Percentiles rank a stretch among this genome's conserved stretches.
Evolutionary conservation across 1,140 invertebrate genomes (phyloP).

Genomic region (Scaptomyza hsui): DNA sequence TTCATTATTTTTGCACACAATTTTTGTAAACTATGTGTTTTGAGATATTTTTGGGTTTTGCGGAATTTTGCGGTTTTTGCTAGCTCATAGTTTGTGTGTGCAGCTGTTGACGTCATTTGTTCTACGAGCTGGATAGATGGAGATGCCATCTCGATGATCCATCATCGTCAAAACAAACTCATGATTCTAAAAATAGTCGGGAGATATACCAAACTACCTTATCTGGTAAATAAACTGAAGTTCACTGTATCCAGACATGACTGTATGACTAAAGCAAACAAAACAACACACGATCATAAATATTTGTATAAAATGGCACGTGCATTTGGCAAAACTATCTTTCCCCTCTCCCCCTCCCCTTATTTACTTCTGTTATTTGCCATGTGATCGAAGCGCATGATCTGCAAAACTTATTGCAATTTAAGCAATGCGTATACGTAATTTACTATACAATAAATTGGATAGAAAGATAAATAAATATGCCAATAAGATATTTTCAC

Average conservation of each 20-base stretch:
- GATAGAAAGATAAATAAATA: too few species aligned
- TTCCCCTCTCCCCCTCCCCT: too few species aligned
- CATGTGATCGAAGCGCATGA: not conserved
- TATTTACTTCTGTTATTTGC: too few species aligned
- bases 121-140: too few species aligned
- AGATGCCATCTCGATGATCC: conserved; percentile 47
- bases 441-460: conserved; percentile 34
- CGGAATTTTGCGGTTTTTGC: conserved; percentile 9
- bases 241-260: too few species aligned
- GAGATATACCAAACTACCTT: too few species aligned
- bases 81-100: conserved; percentile 10
- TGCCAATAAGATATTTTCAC: too few species aligned
- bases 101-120: conserved; percentile 46
- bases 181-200: conserved; percentile 33
- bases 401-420: too few species aligned
- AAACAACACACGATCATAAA: conserved; percentile 57
- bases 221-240: too few species aligned
- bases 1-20: conserved; percentile 28
- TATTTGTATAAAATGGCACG: conserved; percentile 44
- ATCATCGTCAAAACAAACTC: conserved; percentile 33
- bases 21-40: not conserved
- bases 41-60: conserved; percentile 8
- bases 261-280: too few species aligned
- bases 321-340: conserved; percentile 35
- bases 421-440: too few species aligned